phyloP scores from a whole-genome alignment of 92 coral and sea anemone species.

The Heliopora coerulea region DNA sequence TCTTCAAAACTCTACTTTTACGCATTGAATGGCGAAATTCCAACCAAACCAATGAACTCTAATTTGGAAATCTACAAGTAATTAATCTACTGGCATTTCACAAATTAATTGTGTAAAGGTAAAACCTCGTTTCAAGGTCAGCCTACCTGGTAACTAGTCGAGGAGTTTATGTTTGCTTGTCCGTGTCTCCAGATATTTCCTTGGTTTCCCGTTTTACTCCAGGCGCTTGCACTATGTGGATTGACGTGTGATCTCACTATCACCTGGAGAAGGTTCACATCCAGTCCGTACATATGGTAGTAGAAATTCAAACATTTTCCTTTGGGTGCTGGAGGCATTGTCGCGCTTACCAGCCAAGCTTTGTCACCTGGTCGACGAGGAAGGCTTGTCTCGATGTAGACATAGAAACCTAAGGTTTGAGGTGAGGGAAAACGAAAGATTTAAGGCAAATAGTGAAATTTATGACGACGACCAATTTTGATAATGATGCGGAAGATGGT shows the following conservation, averaged over 20 bases:
- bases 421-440: too few relatives aligned
- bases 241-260: conserved; percentile 56
- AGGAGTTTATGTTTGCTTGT: conserved; percentile 61
- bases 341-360: conserved; percentile 71
- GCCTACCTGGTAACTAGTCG: conserved; percentile 32
- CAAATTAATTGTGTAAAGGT: too few relatives aligned
- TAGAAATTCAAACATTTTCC: conserved; percentile 94
- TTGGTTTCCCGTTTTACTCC: conserved; percentile 91
- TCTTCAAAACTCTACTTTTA: too few relatives aligned
- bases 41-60: too few relatives aligned
- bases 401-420: conserved; percentile 77
- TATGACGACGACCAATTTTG: too few relatives aligned
- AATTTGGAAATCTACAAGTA: too few relatives aligned
- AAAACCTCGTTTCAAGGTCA: not conserved
- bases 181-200: conserved; percentile 86
- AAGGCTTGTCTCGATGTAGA: conserved; percentile 83
- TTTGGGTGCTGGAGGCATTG: conserved; percentile 59
- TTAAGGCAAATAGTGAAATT: too few relatives aligned
- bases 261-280: conserved; percentile 73
- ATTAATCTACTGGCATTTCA: too few relatives aligned
- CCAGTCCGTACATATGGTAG: conserved; percentile 87
- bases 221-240: conserved; percentile 63
- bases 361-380: conserved; percentile 73
- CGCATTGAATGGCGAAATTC: too few relatives aligned
- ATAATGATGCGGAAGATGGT: too few relatives aligned